phyloP scores from a whole-genome alignment of 2,888 invertebrate species.

The Lepidocyrtoides sp. region DNA sequence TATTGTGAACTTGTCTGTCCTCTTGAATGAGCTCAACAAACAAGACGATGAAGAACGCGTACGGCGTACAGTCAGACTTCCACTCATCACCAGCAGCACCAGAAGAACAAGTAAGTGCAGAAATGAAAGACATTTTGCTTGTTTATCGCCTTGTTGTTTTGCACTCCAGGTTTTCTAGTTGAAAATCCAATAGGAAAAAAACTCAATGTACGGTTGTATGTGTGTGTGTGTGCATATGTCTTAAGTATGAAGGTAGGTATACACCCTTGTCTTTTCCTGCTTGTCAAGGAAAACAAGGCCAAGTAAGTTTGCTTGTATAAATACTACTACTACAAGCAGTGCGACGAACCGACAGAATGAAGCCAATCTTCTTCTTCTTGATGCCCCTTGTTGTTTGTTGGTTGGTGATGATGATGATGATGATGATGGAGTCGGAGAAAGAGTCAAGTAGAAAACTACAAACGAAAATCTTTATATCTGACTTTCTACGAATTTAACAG shows the following conservation, averaged over 20 bases:
- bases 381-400: not conserved
- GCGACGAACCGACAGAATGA: conserved; percentile 64
- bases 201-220: too few species aligned
- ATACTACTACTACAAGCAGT: not conserved
- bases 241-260: too few species aligned
- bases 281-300: not conserved
- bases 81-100: not conserved
- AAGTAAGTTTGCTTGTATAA: conserved; percentile 4
- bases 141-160: conserved; percentile 8
- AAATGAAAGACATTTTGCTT: not conserved
- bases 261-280: not conserved
- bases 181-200: conserved; percentile 23
- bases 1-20: conserved; percentile 11
- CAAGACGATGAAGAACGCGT: not conserved
- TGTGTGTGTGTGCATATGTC: too few species aligned
- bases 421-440: conserved; percentile 39
- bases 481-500: not conserved
- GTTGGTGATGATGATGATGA: conserved; percentile 42
- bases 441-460: conserved; percentile 39
- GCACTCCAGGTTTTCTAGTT: not conserved
- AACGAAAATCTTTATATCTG: not conserved
- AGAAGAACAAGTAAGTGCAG: not conserved
- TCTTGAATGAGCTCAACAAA: conserved; percentile 54
- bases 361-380: conserved; percentile 51
- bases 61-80: not conserved